Base-by-base conservation (phyloP, 2,888 invertebrate species). In the Caenorhabditis sp. region DNA sequence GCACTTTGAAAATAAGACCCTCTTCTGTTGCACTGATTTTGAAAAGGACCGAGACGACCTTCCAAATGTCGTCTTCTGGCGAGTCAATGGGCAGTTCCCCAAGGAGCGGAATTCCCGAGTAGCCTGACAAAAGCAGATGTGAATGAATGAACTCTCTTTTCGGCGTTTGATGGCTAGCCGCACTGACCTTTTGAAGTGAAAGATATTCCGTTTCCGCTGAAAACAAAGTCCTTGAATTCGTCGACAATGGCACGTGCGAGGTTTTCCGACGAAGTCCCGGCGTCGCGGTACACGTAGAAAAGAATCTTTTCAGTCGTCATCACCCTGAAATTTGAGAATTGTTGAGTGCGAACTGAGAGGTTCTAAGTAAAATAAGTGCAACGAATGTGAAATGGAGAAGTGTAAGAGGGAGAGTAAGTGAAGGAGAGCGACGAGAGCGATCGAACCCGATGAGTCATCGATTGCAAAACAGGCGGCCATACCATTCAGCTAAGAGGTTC, bases 101-200 rank as follows among this genome's bases (percentile, higher is more conserved):
- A 50, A 72, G 66, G 26, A 83, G 61, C 35, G 83, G 83, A 66
- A 83, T 71, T 24, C 83, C 83, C 43, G 78, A 78, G 52, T 83
- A 83, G 8, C 83, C 83, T 83, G 62, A 32, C 73, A 74, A 35
- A 35, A 6, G 6, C 32, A 35, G 37, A 32, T 20, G n/a, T n/a
- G n/a, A 45, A 41, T 26, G 24, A 30, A 63, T 46, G 52, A 41
- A 32, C 39, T 39, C 37, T 50, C 52, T 35, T 53, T 52, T 63
- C 65, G 26, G 41, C 22, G 13, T 53, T 71, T 46, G 39, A 46
- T 35, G 24, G 15, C 7, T 41, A n/a, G n/a, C n/a, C n/a, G n/a
- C n/a, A 62, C 66, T n/a, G 53, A 79, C 73, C 73, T 73, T 62
- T 53, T 20, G 76, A 55, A 37, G 73, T 55, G 39, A 79, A 65